Evolutionary conservation across 2,797 vertebrate genomes (phyloP), one percentile per base, ranked within the genome.

Genomic region (Periophthalmus magnuspinnatus): DNA sequence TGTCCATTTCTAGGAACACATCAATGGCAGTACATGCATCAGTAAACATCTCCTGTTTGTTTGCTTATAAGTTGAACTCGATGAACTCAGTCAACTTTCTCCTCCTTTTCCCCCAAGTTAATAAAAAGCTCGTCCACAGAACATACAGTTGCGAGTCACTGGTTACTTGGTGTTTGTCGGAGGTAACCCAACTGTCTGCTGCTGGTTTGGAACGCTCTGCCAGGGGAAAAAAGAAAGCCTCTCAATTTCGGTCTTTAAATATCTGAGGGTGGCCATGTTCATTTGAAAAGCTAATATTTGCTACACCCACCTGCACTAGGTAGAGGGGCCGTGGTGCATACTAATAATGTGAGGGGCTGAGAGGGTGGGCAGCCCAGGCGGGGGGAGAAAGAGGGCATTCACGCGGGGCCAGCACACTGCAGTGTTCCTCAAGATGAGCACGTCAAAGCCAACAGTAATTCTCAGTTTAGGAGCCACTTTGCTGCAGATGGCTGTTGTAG

Each of bases 231-330:
- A 87, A 79, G 74, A 89, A 88, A 88, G 73, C 81, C 75, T 91
- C 88, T 91, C 80, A 84, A 90, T 88, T 91, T 89, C 50, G 21
- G 82, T 79, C 85, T 92, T 90, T 89, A 89, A 91, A 91, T 90
- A 88, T 86, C 84, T 70, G 74, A 91, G 83, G 86, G 87, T 88
- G 89, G 86, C 84, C 88, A 68, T 79, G 80, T 88, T 90, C 83
- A 90, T 89, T 89, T 89, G 90, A 90, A 92, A 90, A 91, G 89
- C 90, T 91, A 93, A 93, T 92, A 93, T 93, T 93, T 91, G 91
- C 91, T 74, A 84, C 90, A 76, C 71, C 79, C 89, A 90, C 90
- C 90, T 92, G 88, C 76, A 76, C 24, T 6, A 81, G 81, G 83
- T 82, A 72, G 74, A 84, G 78, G 78, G 70, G 81, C 80, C 81